Evolutionary conservation across 37 sponge, comb jelly and placozoan genomes (phyloP).

Genomic region (Eunapius fragilis): DNA sequence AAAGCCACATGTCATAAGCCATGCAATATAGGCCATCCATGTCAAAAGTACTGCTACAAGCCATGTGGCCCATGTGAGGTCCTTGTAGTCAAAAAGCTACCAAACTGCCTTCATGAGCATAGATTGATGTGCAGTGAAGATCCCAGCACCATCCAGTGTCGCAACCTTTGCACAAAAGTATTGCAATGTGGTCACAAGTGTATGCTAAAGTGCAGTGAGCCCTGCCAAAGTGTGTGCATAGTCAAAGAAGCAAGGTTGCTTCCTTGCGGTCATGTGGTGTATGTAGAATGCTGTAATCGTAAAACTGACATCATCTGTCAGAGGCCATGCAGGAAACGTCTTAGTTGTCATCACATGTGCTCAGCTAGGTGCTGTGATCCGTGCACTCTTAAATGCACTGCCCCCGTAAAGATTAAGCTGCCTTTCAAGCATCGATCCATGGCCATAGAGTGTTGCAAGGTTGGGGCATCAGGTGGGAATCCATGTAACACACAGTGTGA

Average conservation of each 20-base stretch:
- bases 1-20: neutral
- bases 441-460: constrained; percentile 17
- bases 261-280: neutral
- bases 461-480: neutral
- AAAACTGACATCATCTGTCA: neutral
- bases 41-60: constrained; percentile 1
- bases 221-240: no score
- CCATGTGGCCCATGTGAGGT: neutral
- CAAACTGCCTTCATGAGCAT: no score
- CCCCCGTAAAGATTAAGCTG: constrained; percentile 16
- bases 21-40: constrained; percentile 24
- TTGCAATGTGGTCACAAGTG: constrained; percentile 62
- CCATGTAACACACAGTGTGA: constrained; percentile 35
- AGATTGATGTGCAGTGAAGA: no score
- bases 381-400: constrained; percentile 32
- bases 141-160: no score
- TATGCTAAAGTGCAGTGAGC: neutral
- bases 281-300: neutral
- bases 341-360: constrained; percentile 58
- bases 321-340: constrained; percentile 4
- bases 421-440: constrained; percentile 58
- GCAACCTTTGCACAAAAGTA: neutral
- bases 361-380: constrained; percentile 40
- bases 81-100: neutral
- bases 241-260: no score